Evolutionary conservation across 2,113 vertebrate species (phyloP).

Genomic region (Raja brachyura): DNA sequence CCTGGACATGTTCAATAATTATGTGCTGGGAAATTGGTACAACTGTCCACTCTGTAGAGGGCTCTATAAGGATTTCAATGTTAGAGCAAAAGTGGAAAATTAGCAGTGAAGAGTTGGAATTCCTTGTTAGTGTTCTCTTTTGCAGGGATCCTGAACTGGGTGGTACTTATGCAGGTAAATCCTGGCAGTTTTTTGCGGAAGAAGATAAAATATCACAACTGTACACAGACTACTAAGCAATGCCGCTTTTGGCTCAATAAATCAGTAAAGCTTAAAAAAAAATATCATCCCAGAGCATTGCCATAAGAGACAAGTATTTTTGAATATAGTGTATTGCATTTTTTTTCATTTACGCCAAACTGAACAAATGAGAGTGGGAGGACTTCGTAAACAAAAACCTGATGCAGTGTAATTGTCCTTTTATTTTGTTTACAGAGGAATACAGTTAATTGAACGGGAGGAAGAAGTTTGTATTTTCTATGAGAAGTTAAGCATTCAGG

Average conservation of each 20-base stretch:
- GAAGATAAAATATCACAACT: not conserved
- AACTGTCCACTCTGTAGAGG: too few relatives aligned
- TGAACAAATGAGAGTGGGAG: not conserved
- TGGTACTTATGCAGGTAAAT: too few relatives aligned
- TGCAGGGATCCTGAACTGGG: too few relatives aligned
- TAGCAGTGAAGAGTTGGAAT: too few relatives aligned
- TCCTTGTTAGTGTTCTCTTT: too few relatives aligned
- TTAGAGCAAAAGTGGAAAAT: too few relatives aligned
- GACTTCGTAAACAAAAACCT: not conserved
- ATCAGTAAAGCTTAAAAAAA: not conserved
- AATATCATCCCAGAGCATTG: not conserved
- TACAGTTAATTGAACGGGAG: conserved; percentile 76
- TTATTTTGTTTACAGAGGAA: conserved; percentile 55
- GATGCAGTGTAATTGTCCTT: not conserved
- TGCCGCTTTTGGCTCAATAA: not conserved
- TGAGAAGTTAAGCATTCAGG: conserved; percentile 71
- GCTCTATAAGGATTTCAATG: too few relatives aligned
- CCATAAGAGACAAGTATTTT: not conserved
- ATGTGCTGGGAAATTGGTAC: too few relatives aligned
- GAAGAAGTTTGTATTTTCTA: conserved; percentile 72
- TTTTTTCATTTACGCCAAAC: too few relatives aligned
- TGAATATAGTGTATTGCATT: not conserved
- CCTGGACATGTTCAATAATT: too few relatives aligned
- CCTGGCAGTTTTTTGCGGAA: not conserved
- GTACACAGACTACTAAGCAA: not conserved